phyloP scores from a whole-genome alignment of 53 echinoderm and acorn worm species.

The Arbacia lixula region DNA sequence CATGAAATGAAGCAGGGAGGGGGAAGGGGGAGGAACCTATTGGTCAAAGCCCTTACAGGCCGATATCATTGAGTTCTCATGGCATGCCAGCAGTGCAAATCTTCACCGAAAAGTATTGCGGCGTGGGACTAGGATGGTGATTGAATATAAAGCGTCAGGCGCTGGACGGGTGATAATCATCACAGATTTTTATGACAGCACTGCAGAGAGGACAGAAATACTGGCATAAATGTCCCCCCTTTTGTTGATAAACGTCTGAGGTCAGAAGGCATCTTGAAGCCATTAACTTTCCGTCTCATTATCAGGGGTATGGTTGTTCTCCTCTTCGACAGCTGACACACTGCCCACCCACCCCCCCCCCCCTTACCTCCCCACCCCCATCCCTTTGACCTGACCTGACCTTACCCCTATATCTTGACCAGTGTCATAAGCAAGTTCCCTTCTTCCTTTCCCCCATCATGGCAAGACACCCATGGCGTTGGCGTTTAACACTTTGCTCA shows the following conservation, averaged over 20 bases:
- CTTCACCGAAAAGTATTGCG: no score
- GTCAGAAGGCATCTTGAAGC: slow-evolving; percentile 19
- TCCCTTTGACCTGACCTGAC: slow-evolving; percentile 4
- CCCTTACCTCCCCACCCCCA: not conserved
- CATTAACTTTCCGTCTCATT: slow-evolving; percentile 11
- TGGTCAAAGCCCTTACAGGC: no score
- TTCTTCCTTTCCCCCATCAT: no score
- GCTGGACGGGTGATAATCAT: slow-evolving; percentile 37
- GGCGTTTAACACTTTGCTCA: no score
- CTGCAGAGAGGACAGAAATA: slow-evolving; percentile 14
- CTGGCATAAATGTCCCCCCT: slow-evolving; percentile 24
- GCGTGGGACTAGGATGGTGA: no score
- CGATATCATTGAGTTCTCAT: no score
- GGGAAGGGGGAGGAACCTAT: no score
- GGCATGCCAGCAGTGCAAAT: no score
- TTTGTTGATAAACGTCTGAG: slow-evolving; percentile 38
- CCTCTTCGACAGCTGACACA: slow-evolving; percentile 9
- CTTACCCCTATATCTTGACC: slow-evolving; percentile 17
- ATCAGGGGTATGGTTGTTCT: not conserved
- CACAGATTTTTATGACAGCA: not conserved
- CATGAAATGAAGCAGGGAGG: no score
- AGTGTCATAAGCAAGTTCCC: no score
- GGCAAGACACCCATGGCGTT: no score
- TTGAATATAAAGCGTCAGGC: no score
- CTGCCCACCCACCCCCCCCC: not conserved